Evolutionary conservation across 2,888 invertebrate species (phyloP), one percentile per base, ranked within the genome.

Genomic region (Diadromus collaris): DNA sequence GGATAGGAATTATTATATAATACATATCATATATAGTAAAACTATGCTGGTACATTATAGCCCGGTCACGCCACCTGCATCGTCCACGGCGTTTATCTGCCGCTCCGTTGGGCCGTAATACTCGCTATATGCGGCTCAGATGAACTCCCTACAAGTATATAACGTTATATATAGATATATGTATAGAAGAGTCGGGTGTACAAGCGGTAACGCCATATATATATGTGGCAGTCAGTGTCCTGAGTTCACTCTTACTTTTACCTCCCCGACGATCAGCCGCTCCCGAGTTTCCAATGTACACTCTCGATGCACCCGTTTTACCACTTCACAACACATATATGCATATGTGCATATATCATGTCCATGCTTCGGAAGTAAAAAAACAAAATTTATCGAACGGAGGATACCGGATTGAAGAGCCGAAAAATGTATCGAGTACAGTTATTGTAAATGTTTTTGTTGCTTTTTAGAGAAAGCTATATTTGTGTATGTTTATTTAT

Each of bases 201-300:
- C 21, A 32, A 21, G 21, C 21, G 4, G 21, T 48, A 19, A 16
- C 9, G 24, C 27, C 2, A n/a, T 58, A 69, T 70, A 48, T 19
- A 27, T 58, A 60, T 48, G 46, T 46, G 19, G 29, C 27, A 29
- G 68, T 44, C 68, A 29, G 58, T 58, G 58, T 56, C 56, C 68
- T 19, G 68, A 58, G 69, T 70, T 70, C 69, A 70, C 69, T 70
- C 69, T 70, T 70, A 70, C 69, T 70, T 70, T 70, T 60, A 70
- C 69, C 69, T 69, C 68, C 56, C 68, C 58, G 68, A 69, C 68
- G 68, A 69, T 69, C 56, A 69, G 29, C 48, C 68, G 58, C 38
- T 69, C 68, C 44, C 41, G 68, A 58, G 68, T 56, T 68, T 58
- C 29, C 68, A 41, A 41, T 44, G 56, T 21, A 44, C 44, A 27